These are phyloP conservation scores for Sitophilus oryzae DNA, from an alignment of 1,140 invertebrate species.

Conservation along the genomic window DNA sequence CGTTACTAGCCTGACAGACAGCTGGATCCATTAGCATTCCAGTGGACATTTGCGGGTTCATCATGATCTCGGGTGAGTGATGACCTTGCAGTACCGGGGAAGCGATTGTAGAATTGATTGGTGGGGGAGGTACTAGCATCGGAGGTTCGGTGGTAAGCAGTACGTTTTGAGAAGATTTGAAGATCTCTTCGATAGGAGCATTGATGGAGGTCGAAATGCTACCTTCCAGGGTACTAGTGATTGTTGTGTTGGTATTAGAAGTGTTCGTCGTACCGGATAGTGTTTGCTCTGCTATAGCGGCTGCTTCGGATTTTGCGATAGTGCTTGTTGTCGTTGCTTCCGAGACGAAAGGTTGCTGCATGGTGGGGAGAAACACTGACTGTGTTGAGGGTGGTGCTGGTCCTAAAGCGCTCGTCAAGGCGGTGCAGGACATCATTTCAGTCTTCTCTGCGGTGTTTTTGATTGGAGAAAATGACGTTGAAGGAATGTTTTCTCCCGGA, in stretches of 20 bases:
- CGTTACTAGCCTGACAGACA: slow-evolving; percentile 41
- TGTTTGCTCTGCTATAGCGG: slow-evolving; percentile 47
- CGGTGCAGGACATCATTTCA: slow-evolving; percentile 5
- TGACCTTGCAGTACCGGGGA: slow-evolving; percentile 18
- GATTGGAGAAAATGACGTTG: neutral
- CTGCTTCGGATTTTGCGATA: slow-evolving; percentile 43
- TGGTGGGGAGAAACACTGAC: slow-evolving; percentile 22
- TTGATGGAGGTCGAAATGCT: slow-evolving; percentile 46
- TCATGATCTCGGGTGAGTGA: slow-evolving; percentile 50
- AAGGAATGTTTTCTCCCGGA: slow-evolving; percentile 3
- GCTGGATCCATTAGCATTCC: slow-evolving; percentile 46
- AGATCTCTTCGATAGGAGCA: slow-evolving; percentile 42
- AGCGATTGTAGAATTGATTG: slow-evolving; percentile 29
- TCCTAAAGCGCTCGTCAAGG: slow-evolving; percentile 4
- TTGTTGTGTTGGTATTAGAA: slow-evolving; percentile 45
- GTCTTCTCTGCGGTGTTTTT: slow-evolving; percentile 15
- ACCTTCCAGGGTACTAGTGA: slow-evolving; percentile 43
- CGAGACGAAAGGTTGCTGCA: slow-evolving; percentile 21
- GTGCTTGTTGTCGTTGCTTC: slow-evolving; percentile 23
- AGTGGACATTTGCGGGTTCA: slow-evolving; percentile 58
- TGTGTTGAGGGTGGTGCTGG: slow-evolving; percentile 6
- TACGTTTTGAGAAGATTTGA: slow-evolving; percentile 46
- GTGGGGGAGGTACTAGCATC: slow-evolving; percentile 39
- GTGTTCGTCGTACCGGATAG: slow-evolving; percentile 41
- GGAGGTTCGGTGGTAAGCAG: slow-evolving; percentile 44